Conservation (phyloP, 2,888 invertebrate species). For the Ophioninae sp. region DNA sequence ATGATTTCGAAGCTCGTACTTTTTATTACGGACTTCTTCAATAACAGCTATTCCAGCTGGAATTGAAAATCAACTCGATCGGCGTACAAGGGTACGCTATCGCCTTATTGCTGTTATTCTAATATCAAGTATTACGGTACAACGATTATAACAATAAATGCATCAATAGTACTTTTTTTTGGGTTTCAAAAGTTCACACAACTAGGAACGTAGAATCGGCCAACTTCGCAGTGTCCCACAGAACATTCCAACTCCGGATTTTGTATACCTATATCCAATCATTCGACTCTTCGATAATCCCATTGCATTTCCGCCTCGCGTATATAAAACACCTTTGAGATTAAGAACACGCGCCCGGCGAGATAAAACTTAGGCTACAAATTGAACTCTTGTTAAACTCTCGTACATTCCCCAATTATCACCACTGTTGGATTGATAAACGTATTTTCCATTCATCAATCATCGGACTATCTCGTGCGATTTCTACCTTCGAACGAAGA, state of each 20-base stretch:
- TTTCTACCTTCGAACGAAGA: not conserved
- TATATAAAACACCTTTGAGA: constrained; percentile 20
- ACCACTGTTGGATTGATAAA: not conserved
- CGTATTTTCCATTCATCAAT: not conserved
- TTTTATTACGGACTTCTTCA: too few relatives aligned
- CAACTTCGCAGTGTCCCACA: not conserved
- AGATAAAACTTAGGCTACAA: not conserved
- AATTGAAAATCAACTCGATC: too few relatives aligned
- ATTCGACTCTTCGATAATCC: constrained; percentile 24
- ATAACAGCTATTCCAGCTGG: too few relatives aligned
- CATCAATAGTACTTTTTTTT: constrained; percentile 1
- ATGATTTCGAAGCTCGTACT: too few relatives aligned
- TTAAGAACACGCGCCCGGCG: constrained; percentile 28
- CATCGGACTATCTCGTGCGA: not conserved
- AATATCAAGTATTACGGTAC: not conserved
- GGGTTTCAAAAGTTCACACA: not conserved
- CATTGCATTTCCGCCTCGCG: constrained; percentile 10
- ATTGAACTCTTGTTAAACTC: not conserved
- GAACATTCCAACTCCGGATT: not conserved
- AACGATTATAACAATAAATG: not conserved
- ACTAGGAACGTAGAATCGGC: not conserved
- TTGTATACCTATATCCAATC: not conserved
- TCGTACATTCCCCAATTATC: not conserved
- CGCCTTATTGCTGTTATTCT: too few relatives aligned
- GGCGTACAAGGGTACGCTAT: too few relatives aligned